Evolutionary conservation across 2,888 invertebrate genomes (phyloP), one percentile per base, ranked within the genome.

Genomic region (Cenopis cana): DNA sequence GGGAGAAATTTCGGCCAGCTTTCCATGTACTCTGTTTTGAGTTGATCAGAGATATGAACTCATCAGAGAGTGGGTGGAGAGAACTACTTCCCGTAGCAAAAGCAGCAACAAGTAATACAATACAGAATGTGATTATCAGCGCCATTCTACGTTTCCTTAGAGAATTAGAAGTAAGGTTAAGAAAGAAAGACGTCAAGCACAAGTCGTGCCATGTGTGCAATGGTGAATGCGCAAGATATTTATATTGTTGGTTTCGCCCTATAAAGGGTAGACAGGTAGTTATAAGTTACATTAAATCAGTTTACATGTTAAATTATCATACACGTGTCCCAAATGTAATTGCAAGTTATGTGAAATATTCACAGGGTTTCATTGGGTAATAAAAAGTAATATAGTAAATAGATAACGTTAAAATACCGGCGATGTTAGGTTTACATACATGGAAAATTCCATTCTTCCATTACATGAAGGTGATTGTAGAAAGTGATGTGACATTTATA

Each of bases 1-100:
- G 78, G 20, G 94, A 94, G 81, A 97, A 98, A 89, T 97, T 97
- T 72, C 95, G 93, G 12, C 97, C 97, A 74, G 97, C 97, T 89
- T 91, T 95, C 98, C 98, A 98, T 69, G 95, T 95, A 20, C 93
- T 93, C 73, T 96, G 94, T 78, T 95, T 89, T 11, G 89, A 86
- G 85, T 97, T 97, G 71, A 98, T 95, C 74, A 94, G 87, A 61
- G 95, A 83, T 76, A 97, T 96, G 83, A 96, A 96, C 66, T 95
- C 95, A 80, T 97, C 95, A 0, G 96, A 96, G 20, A 97, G 90
- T 12, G 95, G 94, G 80, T 95, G 88, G 1, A 84, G 81, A 20
- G 75, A 29, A 2, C 82, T 78, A 1, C 79, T 78, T 4, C 79
- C 75, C n/a, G 81, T 78, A 52, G 82, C 76, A 70, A 83, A 79